Base-by-base conservation (phyloP, 2,113 vertebrate genomes). In the Hystrix brachyura region DNA sequence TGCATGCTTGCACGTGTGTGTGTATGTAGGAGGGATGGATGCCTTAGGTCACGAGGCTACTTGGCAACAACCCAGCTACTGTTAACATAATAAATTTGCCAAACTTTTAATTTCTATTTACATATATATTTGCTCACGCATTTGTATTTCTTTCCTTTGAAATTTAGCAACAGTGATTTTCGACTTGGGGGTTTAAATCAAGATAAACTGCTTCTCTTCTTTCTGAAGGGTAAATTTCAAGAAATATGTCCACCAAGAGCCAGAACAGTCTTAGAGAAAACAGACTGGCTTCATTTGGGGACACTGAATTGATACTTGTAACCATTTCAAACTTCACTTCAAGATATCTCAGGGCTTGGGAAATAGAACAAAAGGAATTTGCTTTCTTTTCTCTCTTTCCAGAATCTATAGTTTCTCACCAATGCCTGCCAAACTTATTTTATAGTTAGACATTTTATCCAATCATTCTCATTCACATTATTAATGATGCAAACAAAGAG, bases 281-380 rank as follows among this genome's bases (percentile, higher is more conserved):
- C 93, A 96, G 48, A 92, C 84, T 94, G 92, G 84, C 87, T 97
- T 97, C 92, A 84, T 91, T 90, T 91, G 14, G 91, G 93, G 91
- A 96, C 96, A 96, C 23, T 72, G 95, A 96, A 96, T 96, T 97
- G 97, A 98, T 97, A 79, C 79, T 94, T 94, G 80, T 96, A 96
- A 95, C 89, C 80, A 87, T 96, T 96, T 95, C 91, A 97, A 51
- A 96, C 87, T 80, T 97, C 87, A 94, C 80, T 96, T 84, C 32
- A 93, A 92, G 94, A 95, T 93, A 96, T 93, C 94, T 93, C 84
- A 69, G 83, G 93, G 92, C 81, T 93, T 93, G n/a, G 87, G 93
- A 97, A 96, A 94, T 48, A 85, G 90, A 97, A 96, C 86, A 94
- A 97, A 97, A 97, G 80, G 80, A 96, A 97, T 97, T 92, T 94